Percentiles rank a stretch among this genome's conserved stretches.
Conservation (phyloP, 2,113 vertebrate genomes). For the Phoxinus phoxinus region DNA sequence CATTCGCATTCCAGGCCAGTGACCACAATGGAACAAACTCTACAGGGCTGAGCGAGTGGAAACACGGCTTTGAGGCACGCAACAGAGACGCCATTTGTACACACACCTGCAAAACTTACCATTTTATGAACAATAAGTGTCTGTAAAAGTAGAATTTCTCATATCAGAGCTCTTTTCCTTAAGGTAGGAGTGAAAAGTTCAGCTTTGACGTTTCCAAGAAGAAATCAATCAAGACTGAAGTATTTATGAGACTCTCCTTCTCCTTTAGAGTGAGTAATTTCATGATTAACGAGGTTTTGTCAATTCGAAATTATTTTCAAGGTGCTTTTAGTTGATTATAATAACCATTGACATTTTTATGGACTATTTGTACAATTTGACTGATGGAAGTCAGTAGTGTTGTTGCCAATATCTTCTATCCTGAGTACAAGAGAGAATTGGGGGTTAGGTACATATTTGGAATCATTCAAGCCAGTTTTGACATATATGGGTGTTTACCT, state of each 20-base stretch:
- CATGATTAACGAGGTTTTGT: constrained; percentile 13
- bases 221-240: background rate
- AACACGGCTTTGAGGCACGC: constrained; percentile 43
- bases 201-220: background rate
- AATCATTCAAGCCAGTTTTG: background rate
- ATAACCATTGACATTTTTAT: background rate
- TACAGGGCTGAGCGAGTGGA: constrained; percentile 57
- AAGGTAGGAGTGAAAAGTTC: background rate
- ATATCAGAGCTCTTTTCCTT: background rate
- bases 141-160: constrained; percentile 48
- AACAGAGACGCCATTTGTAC: background rate
- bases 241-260: background rate
- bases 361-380: background rate
- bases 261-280: background rate
- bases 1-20: constrained; percentile 61
- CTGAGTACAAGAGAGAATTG: background rate
- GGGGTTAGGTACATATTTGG: background rate
- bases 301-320: background rate
- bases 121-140: background rate
- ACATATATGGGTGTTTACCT: constrained; percentile 72
- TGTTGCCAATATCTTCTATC: background rate
- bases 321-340: background rate
- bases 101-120: constrained; percentile 47
- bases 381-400: background rate
- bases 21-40: constrained; percentile 52